Percentiles rank a stretch among this genome's conserved stretches.
phyloP scores from a whole-genome alignment of 2,797 vertebrate genomes.

The Ctenosaura bakeri region DNA sequence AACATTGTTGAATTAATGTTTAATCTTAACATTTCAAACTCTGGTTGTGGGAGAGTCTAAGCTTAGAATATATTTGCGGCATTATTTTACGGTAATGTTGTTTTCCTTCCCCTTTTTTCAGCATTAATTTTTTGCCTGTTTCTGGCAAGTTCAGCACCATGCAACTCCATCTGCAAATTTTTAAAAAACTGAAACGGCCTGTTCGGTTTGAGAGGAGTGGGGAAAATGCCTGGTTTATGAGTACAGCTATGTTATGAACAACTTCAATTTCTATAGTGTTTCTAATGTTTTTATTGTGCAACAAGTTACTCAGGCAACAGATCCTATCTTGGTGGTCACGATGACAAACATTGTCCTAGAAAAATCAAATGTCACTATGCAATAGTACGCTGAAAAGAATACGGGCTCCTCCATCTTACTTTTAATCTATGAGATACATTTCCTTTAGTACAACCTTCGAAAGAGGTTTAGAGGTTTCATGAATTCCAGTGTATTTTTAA shows the following conservation, averaged over 20 bases:
- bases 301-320: background rate
- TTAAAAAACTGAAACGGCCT: too few species aligned
- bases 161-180: too few species aligned
- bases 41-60: too few species aligned
- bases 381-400: background rate
- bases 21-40: too few species aligned
- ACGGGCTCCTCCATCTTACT: slow-evolving; percentile 39
- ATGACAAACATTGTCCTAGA: slow-evolving; percentile 2
- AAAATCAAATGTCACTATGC: slow-evolving; percentile 18
- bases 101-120: too few species aligned
- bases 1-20: too few species aligned
- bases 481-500: slow-evolving; percentile 53
- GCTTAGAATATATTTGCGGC: too few species aligned
- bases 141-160: too few species aligned
- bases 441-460: slow-evolving; percentile 52
- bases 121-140: too few species aligned
- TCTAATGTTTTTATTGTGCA: background rate
- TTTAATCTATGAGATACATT: slow-evolving; percentile 51
- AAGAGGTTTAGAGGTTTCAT: slow-evolving; percentile 43
- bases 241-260: background rate
- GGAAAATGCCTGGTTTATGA: background rate
- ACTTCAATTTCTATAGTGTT: background rate
- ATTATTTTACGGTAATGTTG: too few species aligned
- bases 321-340: background rate
- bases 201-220: background rate